Base-by-base conservation (phyloP, 2,797 vertebrate species). In the Astyanax mexicanus region DNA sequence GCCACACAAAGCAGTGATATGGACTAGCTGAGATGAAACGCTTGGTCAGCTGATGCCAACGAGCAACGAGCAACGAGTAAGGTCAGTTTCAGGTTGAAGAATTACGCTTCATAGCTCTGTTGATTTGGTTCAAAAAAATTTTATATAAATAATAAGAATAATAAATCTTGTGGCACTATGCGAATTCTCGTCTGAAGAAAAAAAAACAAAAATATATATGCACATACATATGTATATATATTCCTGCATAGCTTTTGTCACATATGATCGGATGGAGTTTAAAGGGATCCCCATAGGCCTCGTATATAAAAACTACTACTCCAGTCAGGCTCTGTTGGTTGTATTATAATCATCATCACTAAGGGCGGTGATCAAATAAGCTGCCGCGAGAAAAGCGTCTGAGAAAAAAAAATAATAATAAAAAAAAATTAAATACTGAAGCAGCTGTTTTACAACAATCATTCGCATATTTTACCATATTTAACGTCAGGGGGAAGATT, bases 161-260 rank as follows among this genome's bases (percentile, higher is more conserved):
- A n/a, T n/a, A n/a, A 6, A 38, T 69, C 65, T 27, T 44, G 72
- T 75, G 72, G 78, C 72, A 80, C 67, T 72, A 75, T 61, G 68
- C 78, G 68, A 75, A 70, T 71, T 69, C 17, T 8, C 47, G 68
- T 64, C 12, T 21, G 49, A 75, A 67, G 42, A 17, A 64, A 74
- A 70, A 23, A 21, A 6, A 67, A 32, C 47, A 17, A 45, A 11
- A 21, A 35, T n/a, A n/a, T n/a, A n/a, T n/a, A n/a, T n/a, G n/a
- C n/a, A 32, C 32, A 32, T n/a, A 45, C 42, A 32, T 25, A 57
- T 12, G n/a, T n/a, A 47, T 7, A 47, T 7, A 44, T 27, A 61
- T 66, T 81, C 77, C 77, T 84, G 82, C 82, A 84, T 84, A 84
- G 82, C 45, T 80, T 77, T 57, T 70, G 5, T 79, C 60, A 75